Evolutionary conservation across 64 coral and sea anemone genomes (phyloP), one percentile per base, ranked within the genome.

Genomic region (Actinia tenebrosa): DNA sequence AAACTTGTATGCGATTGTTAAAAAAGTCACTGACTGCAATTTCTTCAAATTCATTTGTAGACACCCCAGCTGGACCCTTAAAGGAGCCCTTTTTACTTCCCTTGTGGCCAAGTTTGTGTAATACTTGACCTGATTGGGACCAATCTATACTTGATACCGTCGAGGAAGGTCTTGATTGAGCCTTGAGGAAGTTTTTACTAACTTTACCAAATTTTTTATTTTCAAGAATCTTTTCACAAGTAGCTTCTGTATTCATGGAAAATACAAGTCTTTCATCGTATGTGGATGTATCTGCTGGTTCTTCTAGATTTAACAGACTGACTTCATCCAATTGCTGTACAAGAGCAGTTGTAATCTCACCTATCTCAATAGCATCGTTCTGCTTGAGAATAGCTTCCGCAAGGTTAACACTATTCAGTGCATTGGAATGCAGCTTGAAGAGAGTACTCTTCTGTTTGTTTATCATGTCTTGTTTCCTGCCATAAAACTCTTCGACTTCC

Each of bases 1-100:
- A 97, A 6, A 97, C 94, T 88, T 97, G 91, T 71, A 97, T 60
- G 61, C 94, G 64, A 52, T 97, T 93, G 82, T 97, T 97, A 22
- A 97, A 97, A 78, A 87, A 97, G 82, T 97, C 94, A 47, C 84
- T 78, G 5, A 97, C 84, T 71, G 94, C 94, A 60, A 93, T 88
- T 81, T 93, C 91, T 52, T 88, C 94, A 15, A 85, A 79, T 56
- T 87, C 61, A 71, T 97, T 97, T 85, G 88, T 55, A 44, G 94
- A 55, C 18, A 93, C 81, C 44, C 91, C 89, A 23, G 91, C 91
- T 16, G 94, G 94, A 59, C 92, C 87, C 66, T 93, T 97, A 84
- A 97, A 97, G 64, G 88, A 88, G 16, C 91, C 94, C 78, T 86
- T 97, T 23, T 86, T 97, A 18, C 91, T 88, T 0, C 94, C 94